Percentiles rank a stretch among this genome's conserved stretches.
Conservation (phyloP, 2,113 vertebrate genomes). For the Geococcyx californianus region DNA sequence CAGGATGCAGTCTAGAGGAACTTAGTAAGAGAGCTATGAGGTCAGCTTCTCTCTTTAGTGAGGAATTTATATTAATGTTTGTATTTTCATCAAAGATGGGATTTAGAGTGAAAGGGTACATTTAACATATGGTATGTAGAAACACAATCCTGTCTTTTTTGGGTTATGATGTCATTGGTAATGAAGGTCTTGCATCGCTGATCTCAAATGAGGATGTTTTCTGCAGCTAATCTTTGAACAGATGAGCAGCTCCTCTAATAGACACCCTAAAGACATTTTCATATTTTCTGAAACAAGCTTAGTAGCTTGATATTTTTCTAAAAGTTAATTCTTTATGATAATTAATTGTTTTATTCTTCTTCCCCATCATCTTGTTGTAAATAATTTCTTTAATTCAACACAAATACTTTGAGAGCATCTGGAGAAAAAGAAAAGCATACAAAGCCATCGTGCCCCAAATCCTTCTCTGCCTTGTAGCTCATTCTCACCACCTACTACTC, state of each 20-base stretch:
- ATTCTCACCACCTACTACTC: background rate
- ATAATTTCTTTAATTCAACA: background rate
- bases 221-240: background rate
- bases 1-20: background rate
- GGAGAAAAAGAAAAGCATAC: background rate
- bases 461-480: background rate
- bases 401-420: background rate
- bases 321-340: background rate
- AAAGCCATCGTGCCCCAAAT: background rate
- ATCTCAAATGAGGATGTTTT: background rate
- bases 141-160: background rate
- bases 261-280: background rate
- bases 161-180: background rate
- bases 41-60: background rate
- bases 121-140: background rate
- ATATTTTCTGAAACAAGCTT: background rate
- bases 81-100: background rate
- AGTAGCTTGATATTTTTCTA: slow-evolving; percentile 5
- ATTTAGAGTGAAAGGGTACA: background rate
- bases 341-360: background rate
- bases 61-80: background rate
- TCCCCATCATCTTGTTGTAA: background rate
- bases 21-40: background rate
- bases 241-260: background rate
- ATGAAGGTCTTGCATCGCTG: background rate